phyloP scores from a whole-genome alignment of 2,113 vertebrate genomes.

The Tyto alba region DNA sequence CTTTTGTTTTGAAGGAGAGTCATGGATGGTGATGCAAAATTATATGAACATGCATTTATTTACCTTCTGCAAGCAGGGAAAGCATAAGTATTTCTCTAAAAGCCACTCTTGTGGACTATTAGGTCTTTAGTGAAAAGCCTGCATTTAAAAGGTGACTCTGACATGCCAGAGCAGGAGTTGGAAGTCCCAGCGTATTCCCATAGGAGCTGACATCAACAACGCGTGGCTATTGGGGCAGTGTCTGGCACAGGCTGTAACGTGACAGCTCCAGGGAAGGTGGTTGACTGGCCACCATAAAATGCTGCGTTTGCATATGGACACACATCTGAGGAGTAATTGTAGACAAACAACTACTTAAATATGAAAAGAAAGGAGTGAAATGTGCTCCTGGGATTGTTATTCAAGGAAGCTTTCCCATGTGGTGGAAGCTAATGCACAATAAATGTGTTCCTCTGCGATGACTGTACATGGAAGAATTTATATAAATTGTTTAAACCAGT shows the following conservation, averaged over 20 bases:
- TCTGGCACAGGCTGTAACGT: not conserved
- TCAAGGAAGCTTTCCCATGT: not conserved
- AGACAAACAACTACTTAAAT: not conserved
- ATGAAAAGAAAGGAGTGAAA: not conserved
- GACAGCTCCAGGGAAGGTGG: not conserved
- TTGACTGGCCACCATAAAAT: not conserved
- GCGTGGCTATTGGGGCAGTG: accelerated
- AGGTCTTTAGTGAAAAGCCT: not conserved
- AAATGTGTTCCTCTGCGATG: not conserved
- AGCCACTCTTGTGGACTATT: not conserved
- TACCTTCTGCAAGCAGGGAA: not conserved
- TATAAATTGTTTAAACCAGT: not conserved
- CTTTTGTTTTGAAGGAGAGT: not conserved
- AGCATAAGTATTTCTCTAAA: not conserved
- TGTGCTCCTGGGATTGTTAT: not conserved
- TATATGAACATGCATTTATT: accelerated
- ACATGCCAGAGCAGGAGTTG: not conserved
- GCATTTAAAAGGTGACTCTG: not conserved
- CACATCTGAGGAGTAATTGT: not conserved
- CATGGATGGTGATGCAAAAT: not conserved
- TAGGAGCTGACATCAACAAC: not conserved
- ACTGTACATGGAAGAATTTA: accelerated
- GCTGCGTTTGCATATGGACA: not conserved
- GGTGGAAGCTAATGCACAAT: not conserved
- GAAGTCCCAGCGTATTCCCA: accelerated